A percentile compares a stretch with the other conserved stretches of the same genome.
Evolutionary conservation across 2,888 invertebrate species (phyloP).

Genomic region (Thysanoteuthis rhombus): DNA sequence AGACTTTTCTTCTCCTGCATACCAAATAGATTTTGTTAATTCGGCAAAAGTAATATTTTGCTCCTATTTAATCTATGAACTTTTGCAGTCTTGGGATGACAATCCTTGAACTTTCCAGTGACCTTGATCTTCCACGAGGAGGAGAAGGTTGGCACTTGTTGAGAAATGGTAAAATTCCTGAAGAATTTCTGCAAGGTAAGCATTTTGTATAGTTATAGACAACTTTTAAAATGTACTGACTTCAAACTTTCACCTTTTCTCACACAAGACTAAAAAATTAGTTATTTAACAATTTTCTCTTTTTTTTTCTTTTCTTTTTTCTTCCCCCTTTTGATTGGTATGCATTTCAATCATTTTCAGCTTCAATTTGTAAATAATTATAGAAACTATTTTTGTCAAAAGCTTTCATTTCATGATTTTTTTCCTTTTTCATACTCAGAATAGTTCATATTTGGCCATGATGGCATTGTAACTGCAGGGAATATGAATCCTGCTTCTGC

Average conservation of each 20-base stretch:
- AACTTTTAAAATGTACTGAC: too few species aligned
- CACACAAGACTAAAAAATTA: background rate
- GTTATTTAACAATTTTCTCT: too few species aligned
- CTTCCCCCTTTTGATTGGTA: too few species aligned
- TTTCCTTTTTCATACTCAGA: too few species aligned
- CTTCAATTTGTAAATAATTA: background rate
- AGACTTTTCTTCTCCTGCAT: too few species aligned
- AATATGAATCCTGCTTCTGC: too few species aligned
- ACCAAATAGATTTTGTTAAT: too few species aligned
- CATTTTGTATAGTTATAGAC: background rate
- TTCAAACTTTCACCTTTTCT: too few species aligned
- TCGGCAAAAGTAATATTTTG: too few species aligned
- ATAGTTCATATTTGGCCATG: too few species aligned
- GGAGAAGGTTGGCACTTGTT: constrained; percentile 78
- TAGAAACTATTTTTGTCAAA: background rate
- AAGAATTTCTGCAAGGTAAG: constrained; percentile 62
- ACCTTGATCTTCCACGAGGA: constrained; percentile 77
- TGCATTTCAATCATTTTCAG: background rate
- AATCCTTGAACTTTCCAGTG: constrained; percentile 77
- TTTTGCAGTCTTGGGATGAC: constrained; percentile 76
- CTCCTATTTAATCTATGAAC: background rate
- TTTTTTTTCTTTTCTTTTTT: too few species aligned
- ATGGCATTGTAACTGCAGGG: too few species aligned
- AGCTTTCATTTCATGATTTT: background rate
- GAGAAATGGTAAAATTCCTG: constrained; percentile 72